Percentiles rank a stretch among this genome's conserved stretches.
These are phyloP conservation scores for Acanthacorydalis orientalis DNA, from an alignment of 2,888 invertebrate species.

Conservation along the genomic window DNA sequence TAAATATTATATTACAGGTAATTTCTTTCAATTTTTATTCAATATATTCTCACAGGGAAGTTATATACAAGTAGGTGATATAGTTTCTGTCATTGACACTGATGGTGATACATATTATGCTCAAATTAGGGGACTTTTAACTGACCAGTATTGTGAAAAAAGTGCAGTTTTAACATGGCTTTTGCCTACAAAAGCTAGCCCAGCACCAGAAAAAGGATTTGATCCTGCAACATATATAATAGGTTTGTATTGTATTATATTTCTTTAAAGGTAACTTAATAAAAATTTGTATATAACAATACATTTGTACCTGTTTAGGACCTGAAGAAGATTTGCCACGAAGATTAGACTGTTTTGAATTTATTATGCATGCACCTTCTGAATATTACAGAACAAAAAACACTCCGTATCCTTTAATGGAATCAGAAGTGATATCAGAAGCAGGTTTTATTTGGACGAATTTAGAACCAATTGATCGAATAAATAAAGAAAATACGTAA, in stretches of 20 bases:
- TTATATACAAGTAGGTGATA: slow-evolving; percentile 80
- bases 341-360: slow-evolving; percentile 73
- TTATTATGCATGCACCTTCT: slow-evolving; percentile 85
- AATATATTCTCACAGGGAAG: slow-evolving; percentile 33
- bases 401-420: slow-evolving; percentile 54
- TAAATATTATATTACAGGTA: not conserved
- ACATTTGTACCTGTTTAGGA: slow-evolving; percentile 30
- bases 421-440: slow-evolving; percentile 19
- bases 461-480: slow-evolving; percentile 27
- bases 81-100: slow-evolving; percentile 67
- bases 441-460: slow-evolving; percentile 49
- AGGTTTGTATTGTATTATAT: slow-evolving; percentile 31
- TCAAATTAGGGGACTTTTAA: slow-evolving; percentile 74
- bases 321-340: slow-evolving; percentile 83
- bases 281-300: not conserved
- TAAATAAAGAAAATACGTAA: too few relatives aligned
- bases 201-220: slow-evolving; percentile 60
- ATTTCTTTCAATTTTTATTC: not conserved
- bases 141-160: slow-evolving; percentile 86
- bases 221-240: slow-evolving; percentile 80
- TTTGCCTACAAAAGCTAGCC: slow-evolving; percentile 67
- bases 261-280: not conserved
- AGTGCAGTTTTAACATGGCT: slow-evolving; percentile 87
- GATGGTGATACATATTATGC: slow-evolving; percentile 72
- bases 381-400: slow-evolving; percentile 69